Evolutionary conservation across 2,113 vertebrate species (phyloP), one percentile per base, ranked within the genome.

Genomic region (Hydrolagus affinis): DNA sequence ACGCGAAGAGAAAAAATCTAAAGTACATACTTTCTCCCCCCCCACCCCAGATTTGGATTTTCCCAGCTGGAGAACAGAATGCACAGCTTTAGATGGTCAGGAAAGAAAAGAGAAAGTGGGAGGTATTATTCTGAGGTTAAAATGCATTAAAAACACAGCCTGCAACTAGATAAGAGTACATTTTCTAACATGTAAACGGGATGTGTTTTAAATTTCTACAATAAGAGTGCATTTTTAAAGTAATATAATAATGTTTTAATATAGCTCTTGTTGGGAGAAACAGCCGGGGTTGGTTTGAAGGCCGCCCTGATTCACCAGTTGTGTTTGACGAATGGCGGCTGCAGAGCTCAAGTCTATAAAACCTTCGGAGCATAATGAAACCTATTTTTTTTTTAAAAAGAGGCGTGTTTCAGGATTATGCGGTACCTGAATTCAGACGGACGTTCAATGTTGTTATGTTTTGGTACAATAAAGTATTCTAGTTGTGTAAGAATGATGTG

Each of bases 381-480:
- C 32, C 60, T 66, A 28, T 60, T 60, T 25, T 28, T 64, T 78
- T 64, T 83, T 83, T 19, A 0, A 44, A 83, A 32, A 30, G 30
- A 66, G 30, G 78, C 78, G 66, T 83, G 28, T 74, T 44, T 80
- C 64, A 80, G 64, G 78, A 83, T 25, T 83, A 83, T 83, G 64
- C 78, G 28, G 62, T 83, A 83, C 62, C 25, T 83, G 62, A 66
- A 32, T 66, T 66, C 78, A 83, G 64, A 62, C 62, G 66, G 66
- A 21, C 66, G 60, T 64, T 83, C 78, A 60, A 83, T 83, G 78
- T 83, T 60, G 78, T 83, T 66, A 60, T 83, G 66, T 68, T 83
- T 83, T 83, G 78, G 78, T 83, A 83, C 78, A 83, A 66, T 83
- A 83, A 83, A 83, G 10, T 83, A 83, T 83, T 66, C 66, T 83